Conservation (phyloP, 2,113 vertebrate genomes). For the Manacus vitellinus region DNA sequence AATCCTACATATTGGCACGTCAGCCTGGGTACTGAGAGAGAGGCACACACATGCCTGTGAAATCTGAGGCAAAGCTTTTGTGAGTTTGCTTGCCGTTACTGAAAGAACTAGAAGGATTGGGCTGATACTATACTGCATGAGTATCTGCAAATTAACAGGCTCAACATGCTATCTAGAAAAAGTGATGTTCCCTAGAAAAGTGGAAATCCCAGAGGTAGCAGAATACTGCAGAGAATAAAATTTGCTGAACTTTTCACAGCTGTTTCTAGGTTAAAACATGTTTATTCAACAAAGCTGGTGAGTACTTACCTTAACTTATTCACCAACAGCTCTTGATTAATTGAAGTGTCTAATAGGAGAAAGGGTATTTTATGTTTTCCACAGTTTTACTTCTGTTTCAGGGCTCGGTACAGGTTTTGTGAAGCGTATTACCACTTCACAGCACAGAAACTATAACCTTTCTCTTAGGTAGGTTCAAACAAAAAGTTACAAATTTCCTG, state of each 20-base stretch:
- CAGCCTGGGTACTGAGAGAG: constrained; percentile 28
- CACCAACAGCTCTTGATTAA: not conserved
- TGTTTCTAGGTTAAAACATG: not conserved
- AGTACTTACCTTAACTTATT: not conserved
- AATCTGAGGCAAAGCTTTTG: constrained; percentile 50
- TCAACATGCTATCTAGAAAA: not conserved
- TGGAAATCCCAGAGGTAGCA: not conserved
- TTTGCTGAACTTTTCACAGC: not conserved
- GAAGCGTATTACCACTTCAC: not conserved
- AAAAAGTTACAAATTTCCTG: not conserved
- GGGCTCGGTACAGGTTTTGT: not conserved
- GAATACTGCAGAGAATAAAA: not conserved
- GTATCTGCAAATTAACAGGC: not conserved
- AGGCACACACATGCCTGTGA: constrained; percentile 33
- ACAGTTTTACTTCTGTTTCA: not conserved
- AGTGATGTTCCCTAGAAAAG: not conserved
- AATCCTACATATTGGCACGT: constrained; percentile 66
- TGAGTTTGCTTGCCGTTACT: constrained; percentile 11
- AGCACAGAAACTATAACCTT: not conserved
- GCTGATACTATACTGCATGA: not conserved
- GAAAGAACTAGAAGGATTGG: not conserved
- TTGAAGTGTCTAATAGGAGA: not conserved
- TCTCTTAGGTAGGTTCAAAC: not conserved
- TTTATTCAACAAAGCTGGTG: not conserved
- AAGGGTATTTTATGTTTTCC: not conserved